These are phyloP conservation scores for Drosophila siamana DNA, from an alignment of 2,888 invertebrate species.

Conservation along the genomic window DNA sequence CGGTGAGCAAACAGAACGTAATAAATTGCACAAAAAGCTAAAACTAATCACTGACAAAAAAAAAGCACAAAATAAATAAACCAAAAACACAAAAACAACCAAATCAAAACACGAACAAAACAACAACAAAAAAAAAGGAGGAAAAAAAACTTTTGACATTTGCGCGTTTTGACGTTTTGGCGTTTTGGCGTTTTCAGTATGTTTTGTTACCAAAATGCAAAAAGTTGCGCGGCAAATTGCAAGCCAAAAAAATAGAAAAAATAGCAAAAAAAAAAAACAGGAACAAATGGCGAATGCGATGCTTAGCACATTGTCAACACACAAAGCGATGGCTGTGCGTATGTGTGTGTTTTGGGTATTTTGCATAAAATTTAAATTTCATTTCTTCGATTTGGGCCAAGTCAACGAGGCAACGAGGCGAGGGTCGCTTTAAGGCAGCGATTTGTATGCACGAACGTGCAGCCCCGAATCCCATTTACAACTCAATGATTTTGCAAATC, in stretches of 20 bases:
- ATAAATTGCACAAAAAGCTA: slow-evolving; percentile 41
- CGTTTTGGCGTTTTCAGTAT: slow-evolving; percentile 15
- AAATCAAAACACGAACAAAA: slow-evolving; percentile 7
- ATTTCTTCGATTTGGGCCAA: slow-evolving; percentile 66
- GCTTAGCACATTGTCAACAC: slow-evolving; percentile 64
- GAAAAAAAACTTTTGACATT: slow-evolving; percentile 35
- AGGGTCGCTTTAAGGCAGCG: slow-evolving; percentile 62
- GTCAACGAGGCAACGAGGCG: slow-evolving; percentile 54
- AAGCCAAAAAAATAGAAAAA: slow-evolving; percentile 11
- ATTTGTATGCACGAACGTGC: slow-evolving; percentile 68
- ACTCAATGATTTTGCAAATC: slow-evolving; percentile 67
- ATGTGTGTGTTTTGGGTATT: slow-evolving; percentile 37
- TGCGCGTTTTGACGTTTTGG: slow-evolving; percentile 5
- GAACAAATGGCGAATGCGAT: slow-evolving; percentile 43
- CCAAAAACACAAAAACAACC: slow-evolving; percentile 23
- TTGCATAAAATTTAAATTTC: slow-evolving; percentile 70
- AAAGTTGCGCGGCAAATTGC: slow-evolving; percentile 51
- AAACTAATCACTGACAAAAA: slow-evolving; percentile 50
- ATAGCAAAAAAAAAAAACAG: not conserved
- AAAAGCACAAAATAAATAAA: slow-evolving; percentile 39
- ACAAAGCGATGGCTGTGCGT: not conserved
- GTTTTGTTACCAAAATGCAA: slow-evolving; percentile 38
- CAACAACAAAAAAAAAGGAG: slow-evolving; percentile 1
- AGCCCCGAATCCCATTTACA: slow-evolving; percentile 64
- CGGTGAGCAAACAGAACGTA: slow-evolving; percentile 21